Base-by-base conservation (phyloP, 2,888 invertebrate species). In the Andrena trimmerana region DNA sequence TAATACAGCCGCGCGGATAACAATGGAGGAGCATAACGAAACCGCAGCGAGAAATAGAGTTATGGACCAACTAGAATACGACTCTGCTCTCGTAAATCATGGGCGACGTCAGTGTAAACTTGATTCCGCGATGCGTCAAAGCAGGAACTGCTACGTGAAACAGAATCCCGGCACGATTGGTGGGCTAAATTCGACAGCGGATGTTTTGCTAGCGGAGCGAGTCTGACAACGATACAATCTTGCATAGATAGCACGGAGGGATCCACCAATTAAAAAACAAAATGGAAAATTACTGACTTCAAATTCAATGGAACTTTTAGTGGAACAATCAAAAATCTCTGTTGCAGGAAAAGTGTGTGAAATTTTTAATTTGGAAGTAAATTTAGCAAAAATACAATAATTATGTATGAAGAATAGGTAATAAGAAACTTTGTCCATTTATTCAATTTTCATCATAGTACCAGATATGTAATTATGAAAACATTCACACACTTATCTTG, bases 111-210 rank as follows among this genome's bases (percentile, higher is more conserved):
- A 1, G 27, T 36, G 31, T 24, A 52, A 60, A 66, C 29, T 60
- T 52, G 66, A 24, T 50, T 27, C 33, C 16, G 10, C 16, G 52
- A 70, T 70, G 48, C 48, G 31, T 60, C 74, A 59, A 73, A 66
- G 74, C 48, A 36, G 10, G 24, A 57, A 48, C 27, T 54, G 42
- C 31, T 16, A 6, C 2, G 16, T 4, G 27, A 7, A 60, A 52
- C 31, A 10, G 54, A 57, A 57, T 57, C 13, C 20, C 33, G 68
- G 10, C 24, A 27, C 31, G n/a, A 57, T 27, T 57, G 10, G 57
- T 24, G 57, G 10, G 24, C 27, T 57, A 24, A 33, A 16, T 48
- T 50, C 8, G 31, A 24, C 16, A 10, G 16, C n/a, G 57, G 0
- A n/a, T 27, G 24, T 67, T 52, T 31, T 5, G 2, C 10, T 29